These are phyloP conservation scores for Amazonetta brasiliensis DNA, from an alignment of 2,797 vertebrate species.

Conservation along the genomic window DNA sequence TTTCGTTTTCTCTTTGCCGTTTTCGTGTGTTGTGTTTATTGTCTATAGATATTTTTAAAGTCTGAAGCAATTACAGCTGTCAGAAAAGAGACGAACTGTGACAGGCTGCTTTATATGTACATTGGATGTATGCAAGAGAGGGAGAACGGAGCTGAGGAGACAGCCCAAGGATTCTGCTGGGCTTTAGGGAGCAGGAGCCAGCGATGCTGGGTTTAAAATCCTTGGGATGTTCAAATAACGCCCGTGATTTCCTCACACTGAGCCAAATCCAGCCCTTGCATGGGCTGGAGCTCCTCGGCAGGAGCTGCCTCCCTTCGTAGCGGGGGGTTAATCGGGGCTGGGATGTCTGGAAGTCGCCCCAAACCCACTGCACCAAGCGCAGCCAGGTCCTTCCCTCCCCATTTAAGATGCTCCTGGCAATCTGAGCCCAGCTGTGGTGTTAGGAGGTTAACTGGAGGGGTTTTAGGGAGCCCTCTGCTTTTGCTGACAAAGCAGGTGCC, in stretches of 20 bases:
- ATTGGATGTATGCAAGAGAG: conserved; percentile 64
- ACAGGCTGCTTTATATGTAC: conserved; percentile 82
- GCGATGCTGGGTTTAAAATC: background rate
- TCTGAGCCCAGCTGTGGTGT: background rate
- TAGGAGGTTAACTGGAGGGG: conserved; percentile 23
- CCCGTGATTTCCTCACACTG: background rate
- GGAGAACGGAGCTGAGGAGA: conserved; percentile 13
- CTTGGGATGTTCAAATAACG: background rate
- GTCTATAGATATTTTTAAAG: conserved; percentile 84
- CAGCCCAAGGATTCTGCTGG: conserved; percentile 26
- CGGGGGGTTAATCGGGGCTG: background rate
- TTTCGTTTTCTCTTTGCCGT: conserved; percentile 69
- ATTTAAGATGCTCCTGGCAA: conserved; percentile 15
- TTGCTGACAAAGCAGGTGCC: conserved; percentile 20
- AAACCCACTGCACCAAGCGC: rapidly evolving
- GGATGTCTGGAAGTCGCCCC: background rate
- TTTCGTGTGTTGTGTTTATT: conserved; percentile 67
- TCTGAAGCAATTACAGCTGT: conserved; percentile 83
- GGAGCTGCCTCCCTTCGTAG: background rate
- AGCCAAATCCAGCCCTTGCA: background rate
- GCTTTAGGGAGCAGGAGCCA: background rate
- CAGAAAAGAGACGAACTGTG: conserved; percentile 78
- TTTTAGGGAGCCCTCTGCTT: conserved; percentile 22
- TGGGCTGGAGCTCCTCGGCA: background rate
- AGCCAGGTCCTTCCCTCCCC: background rate